Percentiles rank a stretch among this genome's conserved stretches.
Evolutionary conservation across 35 echinoderm and acorn worm genomes (phyloP).

Genomic region (Lytechinus pictus): DNA sequence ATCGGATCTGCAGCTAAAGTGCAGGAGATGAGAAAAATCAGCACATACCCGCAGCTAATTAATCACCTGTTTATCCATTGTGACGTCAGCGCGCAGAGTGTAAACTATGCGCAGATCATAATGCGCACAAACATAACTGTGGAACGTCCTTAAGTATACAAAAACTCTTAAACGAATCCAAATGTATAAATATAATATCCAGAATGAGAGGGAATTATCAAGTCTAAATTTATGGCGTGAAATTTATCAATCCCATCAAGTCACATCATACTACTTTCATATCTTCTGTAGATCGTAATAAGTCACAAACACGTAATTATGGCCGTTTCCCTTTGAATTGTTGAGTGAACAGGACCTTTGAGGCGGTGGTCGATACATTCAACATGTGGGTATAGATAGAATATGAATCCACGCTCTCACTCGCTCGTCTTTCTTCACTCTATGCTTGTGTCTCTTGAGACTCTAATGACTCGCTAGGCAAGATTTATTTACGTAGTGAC

Average conservation of each 20-base stretch:
- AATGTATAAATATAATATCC: too few species aligned
- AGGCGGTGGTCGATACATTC: neutral
- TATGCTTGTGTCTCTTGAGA: neutral
- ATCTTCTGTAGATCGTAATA: neutral
- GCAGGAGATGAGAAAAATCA: too few species aligned
- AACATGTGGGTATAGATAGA: constrained; percentile 2
- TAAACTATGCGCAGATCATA: too few species aligned
- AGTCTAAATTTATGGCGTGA: too few species aligned
- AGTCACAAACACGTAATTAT: neutral
- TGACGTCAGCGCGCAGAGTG: too few species aligned
- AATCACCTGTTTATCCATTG: too few species aligned
- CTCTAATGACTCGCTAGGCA: constrained; percentile 9
- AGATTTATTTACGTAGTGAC: constrained; percentile 13
- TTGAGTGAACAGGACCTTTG: neutral
- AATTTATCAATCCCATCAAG: neutral
- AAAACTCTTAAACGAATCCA: too few species aligned
- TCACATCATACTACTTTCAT: neutral
- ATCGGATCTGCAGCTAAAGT: too few species aligned
- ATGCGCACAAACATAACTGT: too few species aligned
- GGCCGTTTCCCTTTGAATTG: neutral
- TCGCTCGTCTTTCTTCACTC: neutral
- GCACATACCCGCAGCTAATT: too few species aligned
- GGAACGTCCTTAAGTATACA: too few species aligned
- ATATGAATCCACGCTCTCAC: neutral
- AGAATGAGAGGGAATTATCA: too few species aligned